Evolutionary conservation across 2,797 vertebrate species (phyloP).

Genomic region (Avahi laniger): DNA sequence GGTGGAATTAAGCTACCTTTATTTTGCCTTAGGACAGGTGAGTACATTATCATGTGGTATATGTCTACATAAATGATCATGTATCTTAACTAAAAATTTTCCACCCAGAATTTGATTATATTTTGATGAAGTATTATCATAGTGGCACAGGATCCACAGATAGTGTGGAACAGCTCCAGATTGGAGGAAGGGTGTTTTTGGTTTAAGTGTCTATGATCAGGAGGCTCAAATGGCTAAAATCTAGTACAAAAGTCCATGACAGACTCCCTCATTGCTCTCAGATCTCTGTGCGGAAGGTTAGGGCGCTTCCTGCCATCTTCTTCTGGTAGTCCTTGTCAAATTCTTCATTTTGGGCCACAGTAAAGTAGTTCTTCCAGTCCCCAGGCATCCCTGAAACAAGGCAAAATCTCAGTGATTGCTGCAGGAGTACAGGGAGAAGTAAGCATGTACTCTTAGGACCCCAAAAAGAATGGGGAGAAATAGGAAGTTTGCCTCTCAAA

Average conservation of each 20-base stretch:
- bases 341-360: constrained; percentile 81
- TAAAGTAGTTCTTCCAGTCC: constrained; percentile 88
- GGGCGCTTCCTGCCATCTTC: constrained; percentile 79
- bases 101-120: not conserved
- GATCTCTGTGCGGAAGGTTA: constrained; percentile 81
- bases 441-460: fast-evolving
- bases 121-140: not conserved
- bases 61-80: not conserved
- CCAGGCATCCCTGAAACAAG: constrained; percentile 77
- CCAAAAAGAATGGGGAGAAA: not conserved
- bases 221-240: not conserved
- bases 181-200: not conserved
- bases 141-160: not conserved
- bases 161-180: not conserved
- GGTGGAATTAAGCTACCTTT: not conserved
- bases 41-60: not conserved
- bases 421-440: not conserved
- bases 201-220: not conserved
- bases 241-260: not conserved
- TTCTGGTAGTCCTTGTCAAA: constrained; percentile 82
- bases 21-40: not conserved
- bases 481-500: not conserved
- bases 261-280: not conserved
- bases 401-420: fast-evolving
- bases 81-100: not conserved